A percentile compares a stretch with the other conserved stretches of the same genome.
Conservation (phyloP, 2,888 invertebrate genomes). For the Caenorhabditis afra region DNA sequence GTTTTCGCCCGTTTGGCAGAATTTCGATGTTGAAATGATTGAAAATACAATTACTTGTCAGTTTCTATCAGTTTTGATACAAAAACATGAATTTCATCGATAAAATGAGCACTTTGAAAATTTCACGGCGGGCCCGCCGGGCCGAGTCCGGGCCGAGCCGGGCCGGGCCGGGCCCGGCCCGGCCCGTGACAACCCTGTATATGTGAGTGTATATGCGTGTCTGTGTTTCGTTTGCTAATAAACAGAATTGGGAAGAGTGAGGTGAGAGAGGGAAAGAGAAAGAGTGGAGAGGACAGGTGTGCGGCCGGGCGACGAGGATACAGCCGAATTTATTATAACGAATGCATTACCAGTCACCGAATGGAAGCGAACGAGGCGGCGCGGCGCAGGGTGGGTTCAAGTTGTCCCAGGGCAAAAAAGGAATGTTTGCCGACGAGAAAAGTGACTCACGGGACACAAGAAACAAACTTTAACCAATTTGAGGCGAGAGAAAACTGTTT, state of each 20-base stretch:
- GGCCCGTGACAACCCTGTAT: no score
- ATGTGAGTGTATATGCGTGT: conserved; percentile 38
- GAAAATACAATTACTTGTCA: no score
- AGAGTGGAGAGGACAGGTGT: conserved; percentile 56
- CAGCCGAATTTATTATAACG: conserved; percentile 48
- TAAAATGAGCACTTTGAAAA: no score
- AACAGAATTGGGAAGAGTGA: conserved; percentile 49
- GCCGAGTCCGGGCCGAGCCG: no score
- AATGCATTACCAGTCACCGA: conserved; percentile 52
- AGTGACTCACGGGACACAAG: conserved; percentile 27
- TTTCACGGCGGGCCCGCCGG: no score
- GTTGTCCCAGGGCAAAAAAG: conserved; percentile 6
- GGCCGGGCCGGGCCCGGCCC: no score
- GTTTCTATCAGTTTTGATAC: no score
- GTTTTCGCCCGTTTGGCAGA: no score
- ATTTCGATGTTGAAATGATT: no score
- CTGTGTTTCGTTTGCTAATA: conserved; percentile 55
- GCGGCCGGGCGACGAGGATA: conserved; percentile 39
- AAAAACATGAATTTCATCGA: no score
- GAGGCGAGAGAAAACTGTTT: conserved; percentile 20
- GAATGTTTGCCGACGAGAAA: conserved; percentile 35
- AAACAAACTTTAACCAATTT: conserved; percentile 47
- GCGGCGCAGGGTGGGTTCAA: conserved; percentile 24
- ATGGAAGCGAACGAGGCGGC: conserved; percentile 8
- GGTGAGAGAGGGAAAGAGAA: conserved; percentile 27